Percentiles rank a stretch among this genome's conserved stretches.
These are phyloP conservation scores for Hemithea aestivaria DNA, from an alignment of 2,888 invertebrate species.

Conservation along the genomic window DNA sequence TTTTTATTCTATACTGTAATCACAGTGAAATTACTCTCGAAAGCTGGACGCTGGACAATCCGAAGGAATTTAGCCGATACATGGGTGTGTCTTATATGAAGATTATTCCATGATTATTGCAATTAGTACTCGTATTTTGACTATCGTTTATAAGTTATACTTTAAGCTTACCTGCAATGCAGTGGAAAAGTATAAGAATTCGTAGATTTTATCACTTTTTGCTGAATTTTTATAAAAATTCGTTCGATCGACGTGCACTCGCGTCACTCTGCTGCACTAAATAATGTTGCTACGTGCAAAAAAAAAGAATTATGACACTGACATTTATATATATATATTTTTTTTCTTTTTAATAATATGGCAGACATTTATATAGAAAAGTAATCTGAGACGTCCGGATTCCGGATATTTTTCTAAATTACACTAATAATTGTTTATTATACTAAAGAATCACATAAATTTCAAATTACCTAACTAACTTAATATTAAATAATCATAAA, in stretches of 20 bases:
- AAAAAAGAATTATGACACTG: constrained; percentile 2
- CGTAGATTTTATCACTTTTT: constrained; percentile 36
- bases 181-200: constrained; percentile 29
- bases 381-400: too few species aligned
- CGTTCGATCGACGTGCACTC: constrained; percentile 61
- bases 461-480: too few species aligned
- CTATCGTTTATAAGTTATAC: neutral
- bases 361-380: too few species aligned
- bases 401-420: too few species aligned
- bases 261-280: constrained; percentile 47
- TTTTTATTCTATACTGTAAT: constrained; percentile 22
- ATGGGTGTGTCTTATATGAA: constrained; percentile 68
- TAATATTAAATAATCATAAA: too few species aligned
- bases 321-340: too few species aligned
- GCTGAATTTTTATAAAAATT: constrained; percentile 42
- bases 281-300: constrained; percentile 40
- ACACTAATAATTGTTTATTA: too few species aligned
- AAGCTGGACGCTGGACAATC: constrained; percentile 31
- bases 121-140: neutral
- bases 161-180: constrained; percentile 40
- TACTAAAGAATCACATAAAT: constrained; percentile 5
- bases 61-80: constrained; percentile 46
- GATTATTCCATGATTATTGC: constrained; percentile 17
- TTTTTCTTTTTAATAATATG: too few species aligned
- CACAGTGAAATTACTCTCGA: constrained; percentile 25